Conservation (phyloP, 2,888 invertebrate species). For the Exephanes ischioxanthus region DNA sequence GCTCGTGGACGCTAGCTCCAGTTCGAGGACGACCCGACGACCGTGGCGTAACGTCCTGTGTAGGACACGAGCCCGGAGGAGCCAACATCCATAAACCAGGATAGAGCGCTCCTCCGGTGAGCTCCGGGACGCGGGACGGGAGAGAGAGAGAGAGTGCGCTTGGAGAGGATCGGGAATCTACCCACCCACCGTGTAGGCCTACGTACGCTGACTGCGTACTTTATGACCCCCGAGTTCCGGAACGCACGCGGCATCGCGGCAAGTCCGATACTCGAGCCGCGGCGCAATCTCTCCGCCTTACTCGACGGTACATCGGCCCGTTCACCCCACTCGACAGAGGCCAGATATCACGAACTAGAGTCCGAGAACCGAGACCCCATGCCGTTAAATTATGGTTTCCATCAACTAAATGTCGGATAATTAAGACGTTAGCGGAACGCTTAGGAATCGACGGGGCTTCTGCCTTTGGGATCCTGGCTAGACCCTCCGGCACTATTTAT, state of each 20-base stretch:
- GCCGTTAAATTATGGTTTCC: constrained; percentile 60
- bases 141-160: neutral
- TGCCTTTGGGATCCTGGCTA: constrained; percentile 3
- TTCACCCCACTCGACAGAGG: neutral
- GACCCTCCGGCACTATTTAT: neutral
- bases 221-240: constrained; percentile 57
- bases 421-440: constrained; percentile 63
- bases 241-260: constrained; percentile 19
- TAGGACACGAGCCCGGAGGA: constrained; percentile 58
- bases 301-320: neutral
- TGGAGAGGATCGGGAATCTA: constrained; percentile 57
- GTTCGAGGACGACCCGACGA: neutral
- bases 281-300: neutral
- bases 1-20: neutral
- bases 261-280: constrained; percentile 6
- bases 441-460: constrained; percentile 37
- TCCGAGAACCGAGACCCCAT: constrained; percentile 27
- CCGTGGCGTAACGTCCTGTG: constrained; percentile 49
- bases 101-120: constrained; percentile 30
- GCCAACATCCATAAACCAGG: constrained; percentile 59
- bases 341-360: neutral
- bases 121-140: neutral
- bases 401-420: constrained; percentile 61
- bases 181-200: constrained; percentile 59
- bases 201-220: constrained; percentile 56